Conservation (phyloP, 2,797 vertebrate species). For the Leontocebus nigricollis region DNA sequence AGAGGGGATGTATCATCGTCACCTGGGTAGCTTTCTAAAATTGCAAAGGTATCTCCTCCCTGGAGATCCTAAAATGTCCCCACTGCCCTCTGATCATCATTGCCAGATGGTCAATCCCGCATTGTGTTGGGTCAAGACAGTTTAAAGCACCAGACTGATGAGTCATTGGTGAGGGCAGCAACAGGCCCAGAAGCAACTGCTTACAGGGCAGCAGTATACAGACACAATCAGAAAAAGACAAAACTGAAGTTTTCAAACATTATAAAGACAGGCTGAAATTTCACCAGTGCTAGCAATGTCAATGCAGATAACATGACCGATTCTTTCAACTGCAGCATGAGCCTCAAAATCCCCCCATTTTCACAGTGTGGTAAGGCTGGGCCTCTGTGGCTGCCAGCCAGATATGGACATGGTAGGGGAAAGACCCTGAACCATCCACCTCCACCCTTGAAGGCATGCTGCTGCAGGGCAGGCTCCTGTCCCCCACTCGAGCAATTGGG, state of each 20-base stretch:
- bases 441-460: background rate
- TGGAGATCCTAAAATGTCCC: background rate
- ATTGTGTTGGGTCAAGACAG: background rate
- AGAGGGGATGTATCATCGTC: accelerated
- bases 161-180: background rate
- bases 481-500: background rate
- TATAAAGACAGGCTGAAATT: background rate
- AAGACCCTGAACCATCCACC: too few relatives aligned
- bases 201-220: background rate
- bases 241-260: background rate
- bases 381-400: background rate
- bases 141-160: background rate
- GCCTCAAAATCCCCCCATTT: background rate
- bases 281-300: background rate
- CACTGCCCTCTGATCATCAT: background rate
- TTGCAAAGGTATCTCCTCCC: too few relatives aligned
- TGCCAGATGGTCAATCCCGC: background rate
- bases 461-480: background rate
- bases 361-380: background rate
- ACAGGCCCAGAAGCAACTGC: background rate
- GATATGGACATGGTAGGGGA: background rate
- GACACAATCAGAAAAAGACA: background rate
- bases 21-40: background rate
- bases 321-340: background rate
- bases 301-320: accelerated